These are phyloP conservation scores for Trichechus manatus DNA, from an alignment of 2,113 vertebrate genomes.

Conservation along the genomic window DNA sequence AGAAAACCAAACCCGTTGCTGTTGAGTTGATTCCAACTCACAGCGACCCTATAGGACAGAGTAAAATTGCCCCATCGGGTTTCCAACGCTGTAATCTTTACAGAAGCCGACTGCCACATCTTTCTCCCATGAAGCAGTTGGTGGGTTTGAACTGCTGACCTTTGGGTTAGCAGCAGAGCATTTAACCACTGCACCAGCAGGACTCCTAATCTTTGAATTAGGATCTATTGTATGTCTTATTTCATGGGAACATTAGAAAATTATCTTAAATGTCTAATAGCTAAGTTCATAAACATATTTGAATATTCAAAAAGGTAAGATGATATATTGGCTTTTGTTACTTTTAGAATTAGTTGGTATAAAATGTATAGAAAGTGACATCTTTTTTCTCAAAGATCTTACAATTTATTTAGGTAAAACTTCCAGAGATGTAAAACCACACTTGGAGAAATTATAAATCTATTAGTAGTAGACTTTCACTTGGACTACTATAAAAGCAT, in stretches of 20 bases:
- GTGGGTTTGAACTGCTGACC: too few relatives aligned
- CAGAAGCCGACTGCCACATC: too few relatives aligned
- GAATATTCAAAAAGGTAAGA: not conserved
- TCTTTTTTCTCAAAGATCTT: not conserved
- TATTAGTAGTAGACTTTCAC: not conserved
- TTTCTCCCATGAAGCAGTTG: too few relatives aligned
- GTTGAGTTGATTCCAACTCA: too few relatives aligned
- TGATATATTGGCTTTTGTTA: not conserved
- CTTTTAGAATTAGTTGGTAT: not conserved
- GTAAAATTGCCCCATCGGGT: too few relatives aligned
- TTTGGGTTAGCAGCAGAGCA: too few relatives aligned
- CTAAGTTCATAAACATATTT: not conserved
- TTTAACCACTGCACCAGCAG: too few relatives aligned
- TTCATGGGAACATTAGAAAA: conserved; percentile 16
- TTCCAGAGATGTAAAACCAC: not conserved
- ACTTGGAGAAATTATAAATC: not conserved
- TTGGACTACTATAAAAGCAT: not conserved
- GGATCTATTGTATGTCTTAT: not conserved
- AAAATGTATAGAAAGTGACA: not conserved
- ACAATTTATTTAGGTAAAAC: not conserved
- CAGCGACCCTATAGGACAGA: too few relatives aligned
- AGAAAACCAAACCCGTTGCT: too few relatives aligned
- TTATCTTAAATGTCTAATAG: conserved; percentile 1
- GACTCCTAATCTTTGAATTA: not conserved
- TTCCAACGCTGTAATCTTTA: too few relatives aligned